These are phyloP conservation scores for Drosophila longiperda DNA, from an alignment of 2,888 invertebrate genomes.

Conservation along the genomic window DNA sequence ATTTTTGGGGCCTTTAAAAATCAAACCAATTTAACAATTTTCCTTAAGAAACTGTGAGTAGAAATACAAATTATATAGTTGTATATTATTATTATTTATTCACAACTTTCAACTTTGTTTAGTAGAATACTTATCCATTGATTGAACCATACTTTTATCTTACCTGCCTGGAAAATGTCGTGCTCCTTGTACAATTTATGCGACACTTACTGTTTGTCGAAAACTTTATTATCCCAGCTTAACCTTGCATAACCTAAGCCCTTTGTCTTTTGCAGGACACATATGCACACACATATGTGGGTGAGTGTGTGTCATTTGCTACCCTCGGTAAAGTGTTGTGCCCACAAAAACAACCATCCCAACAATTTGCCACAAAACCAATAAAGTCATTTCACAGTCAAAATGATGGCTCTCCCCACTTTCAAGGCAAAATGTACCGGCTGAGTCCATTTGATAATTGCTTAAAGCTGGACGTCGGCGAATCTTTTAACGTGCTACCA, in stretches of 20 bases:
- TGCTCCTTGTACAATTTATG: slow-evolving; percentile 22
- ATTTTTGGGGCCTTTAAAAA: neutral
- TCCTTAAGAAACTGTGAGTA: neutral
- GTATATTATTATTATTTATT: neutral
- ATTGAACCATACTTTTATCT: neutral
- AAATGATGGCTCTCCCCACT: slow-evolving; percentile 35
- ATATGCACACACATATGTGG: neutral
- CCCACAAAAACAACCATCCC: slow-evolving; percentile 14
- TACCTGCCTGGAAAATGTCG: neutral
- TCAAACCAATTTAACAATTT: neutral
- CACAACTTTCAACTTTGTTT: neutral
- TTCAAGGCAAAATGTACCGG: neutral
- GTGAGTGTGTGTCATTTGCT: neutral
- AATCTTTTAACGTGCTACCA: slow-evolving; percentile 26
- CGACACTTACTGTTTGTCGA: slow-evolving; percentile 28
- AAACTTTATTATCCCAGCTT: slow-evolving; percentile 41
- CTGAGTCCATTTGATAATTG: slow-evolving; percentile 72
- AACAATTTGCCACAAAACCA: slow-evolving; percentile 53
- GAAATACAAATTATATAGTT: neutral
- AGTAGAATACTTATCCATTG: neutral
- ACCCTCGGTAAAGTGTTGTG: slow-evolving; percentile 20
- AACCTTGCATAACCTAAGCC: slow-evolving; percentile 39
- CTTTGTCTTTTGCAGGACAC: slow-evolving; percentile 21
- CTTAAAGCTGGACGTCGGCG: slow-evolving; percentile 59
- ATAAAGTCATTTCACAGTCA: slow-evolving; percentile 69